A percentile compares a stretch with the other conserved stretches of the same genome.
Evolutionary conservation across 2,888 invertebrate genomes (phyloP).

Genomic region (Nasonovia ribisnigri): DNA sequence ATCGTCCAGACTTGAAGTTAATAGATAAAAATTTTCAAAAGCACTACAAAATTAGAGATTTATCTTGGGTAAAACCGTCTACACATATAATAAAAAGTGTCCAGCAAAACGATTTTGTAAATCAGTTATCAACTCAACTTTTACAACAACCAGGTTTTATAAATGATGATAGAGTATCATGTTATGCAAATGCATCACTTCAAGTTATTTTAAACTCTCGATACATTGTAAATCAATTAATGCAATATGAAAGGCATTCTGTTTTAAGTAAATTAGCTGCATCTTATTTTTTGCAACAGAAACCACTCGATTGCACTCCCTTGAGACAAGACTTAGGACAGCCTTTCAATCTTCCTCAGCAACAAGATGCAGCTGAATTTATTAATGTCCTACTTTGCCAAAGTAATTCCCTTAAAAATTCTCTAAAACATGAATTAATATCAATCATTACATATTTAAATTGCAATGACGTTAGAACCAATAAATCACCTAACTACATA

Average conservation of each 20-base stretch:
- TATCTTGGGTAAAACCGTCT: background rate
- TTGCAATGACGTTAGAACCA: slow-evolving; percentile 16
- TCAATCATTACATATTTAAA: slow-evolving; percentile 9
- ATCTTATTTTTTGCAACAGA: background rate
- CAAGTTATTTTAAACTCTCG: background rate
- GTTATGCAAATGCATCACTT: slow-evolving; percentile 13
- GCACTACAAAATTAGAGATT: slow-evolving; percentile 6
- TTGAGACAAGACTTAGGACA: background rate
- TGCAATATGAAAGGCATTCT: too few relatives aligned
- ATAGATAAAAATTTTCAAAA: background rate
- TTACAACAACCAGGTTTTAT: background rate
- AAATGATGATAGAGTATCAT: slow-evolving; percentile 27
- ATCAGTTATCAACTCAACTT: too few relatives aligned
- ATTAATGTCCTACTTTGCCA: too few relatives aligned
- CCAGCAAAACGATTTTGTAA: too few relatives aligned
- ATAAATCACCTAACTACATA: slow-evolving; percentile 6
- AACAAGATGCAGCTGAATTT: too few relatives aligned
- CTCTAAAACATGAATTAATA: background rate
- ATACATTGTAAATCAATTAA: too few relatives aligned
- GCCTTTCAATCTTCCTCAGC: too few relatives aligned
- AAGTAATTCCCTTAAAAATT: too few relatives aligned
- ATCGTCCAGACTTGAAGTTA: slow-evolving; percentile 39
- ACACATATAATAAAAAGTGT: background rate
- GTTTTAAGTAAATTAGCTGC: too few relatives aligned
- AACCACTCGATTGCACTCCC: slow-evolving; percentile 51